These are phyloP conservation scores for Bucco capensis DNA, from an alignment of 2,113 vertebrate genomes.

Conservation along the genomic window DNA sequence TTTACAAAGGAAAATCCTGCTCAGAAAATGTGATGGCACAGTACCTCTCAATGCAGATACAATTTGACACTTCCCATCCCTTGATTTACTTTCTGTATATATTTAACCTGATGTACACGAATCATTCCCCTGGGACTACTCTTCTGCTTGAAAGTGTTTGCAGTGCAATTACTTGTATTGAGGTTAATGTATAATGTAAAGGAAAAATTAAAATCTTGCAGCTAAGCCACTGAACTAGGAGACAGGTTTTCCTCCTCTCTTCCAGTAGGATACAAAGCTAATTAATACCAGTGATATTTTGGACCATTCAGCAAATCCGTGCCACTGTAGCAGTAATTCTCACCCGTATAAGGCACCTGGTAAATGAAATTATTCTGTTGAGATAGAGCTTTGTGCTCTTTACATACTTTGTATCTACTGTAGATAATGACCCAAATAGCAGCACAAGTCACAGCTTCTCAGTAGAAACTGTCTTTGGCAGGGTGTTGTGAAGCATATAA, in stretches of 20 bases:
- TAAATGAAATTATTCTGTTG: not conserved
- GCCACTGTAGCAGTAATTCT: not conserved
- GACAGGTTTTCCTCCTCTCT: not conserved
- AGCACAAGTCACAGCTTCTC: not conserved
- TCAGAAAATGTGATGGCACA: not conserved
- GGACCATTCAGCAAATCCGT: not conserved
- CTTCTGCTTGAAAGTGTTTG: not conserved
- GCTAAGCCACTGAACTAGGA: not conserved
- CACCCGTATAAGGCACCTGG: not conserved
- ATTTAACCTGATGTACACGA: not conserved
- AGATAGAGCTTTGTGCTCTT: not conserved
- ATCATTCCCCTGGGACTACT: not conserved
- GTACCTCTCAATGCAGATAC: not conserved
- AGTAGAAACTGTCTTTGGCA: not conserved
- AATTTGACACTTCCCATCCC: not conserved
- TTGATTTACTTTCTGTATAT: not conserved
- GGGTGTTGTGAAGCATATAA: not conserved
- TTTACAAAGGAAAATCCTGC: not conserved
- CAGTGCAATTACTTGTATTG: not conserved
- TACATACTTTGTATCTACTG: not conserved
- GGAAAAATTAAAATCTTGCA: not conserved
- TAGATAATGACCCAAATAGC: not conserved
- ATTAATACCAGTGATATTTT: not conserved
- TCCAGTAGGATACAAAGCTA: not conserved
- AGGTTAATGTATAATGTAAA: not conserved